phyloP scores from a whole-genome alignment of 1,140 invertebrate species.

The Zaprionus davidi region DNA sequence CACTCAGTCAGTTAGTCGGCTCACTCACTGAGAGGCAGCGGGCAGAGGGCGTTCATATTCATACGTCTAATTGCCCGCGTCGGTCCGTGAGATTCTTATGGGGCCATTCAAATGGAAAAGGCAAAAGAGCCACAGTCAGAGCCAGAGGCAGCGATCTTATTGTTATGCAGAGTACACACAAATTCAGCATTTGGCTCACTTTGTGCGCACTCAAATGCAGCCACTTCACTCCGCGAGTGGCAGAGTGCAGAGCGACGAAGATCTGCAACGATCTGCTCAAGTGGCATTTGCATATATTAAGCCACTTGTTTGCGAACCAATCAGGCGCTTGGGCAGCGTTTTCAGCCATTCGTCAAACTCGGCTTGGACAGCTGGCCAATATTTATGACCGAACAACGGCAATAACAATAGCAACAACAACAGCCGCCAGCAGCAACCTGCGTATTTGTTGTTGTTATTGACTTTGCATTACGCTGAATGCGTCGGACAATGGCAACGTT shows the following conservation, averaged over 20 bases:
- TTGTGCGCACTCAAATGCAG: constrained; percentile 54
- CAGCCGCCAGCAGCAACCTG: neutral
- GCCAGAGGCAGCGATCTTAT: constrained; percentile 20
- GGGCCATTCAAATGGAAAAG: constrained; percentile 49
- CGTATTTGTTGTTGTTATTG: constrained; percentile 24
- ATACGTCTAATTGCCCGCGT: constrained; percentile 48
- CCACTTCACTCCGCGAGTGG: constrained; percentile 32
- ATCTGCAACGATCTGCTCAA: constrained; percentile 40
- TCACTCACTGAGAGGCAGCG: neutral
- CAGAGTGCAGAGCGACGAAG: constrained; percentile 24
- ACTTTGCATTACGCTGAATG: constrained; percentile 36
- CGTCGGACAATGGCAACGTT: constrained; percentile 47
- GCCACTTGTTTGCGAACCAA: constrained; percentile 65
- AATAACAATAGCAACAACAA: constrained; percentile 35
- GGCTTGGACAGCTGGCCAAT: constrained; percentile 64
- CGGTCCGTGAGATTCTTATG: constrained; percentile 54
- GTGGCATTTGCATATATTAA: constrained; percentile 76
- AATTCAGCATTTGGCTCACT: constrained; percentile 45
- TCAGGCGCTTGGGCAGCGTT: constrained; percentile 29
- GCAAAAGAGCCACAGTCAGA: constrained; percentile 3
- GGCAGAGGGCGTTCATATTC: constrained; percentile 47
- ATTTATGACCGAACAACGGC: constrained; percentile 60
- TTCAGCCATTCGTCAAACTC: constrained; percentile 64
- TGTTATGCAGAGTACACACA: constrained; percentile 49
- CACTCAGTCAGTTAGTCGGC: constrained; percentile 20